Evolutionary conservation across 2,888 invertebrate species (phyloP), one percentile per base, ranked within the genome.

Genomic region (Cosmia pyralina): DNA sequence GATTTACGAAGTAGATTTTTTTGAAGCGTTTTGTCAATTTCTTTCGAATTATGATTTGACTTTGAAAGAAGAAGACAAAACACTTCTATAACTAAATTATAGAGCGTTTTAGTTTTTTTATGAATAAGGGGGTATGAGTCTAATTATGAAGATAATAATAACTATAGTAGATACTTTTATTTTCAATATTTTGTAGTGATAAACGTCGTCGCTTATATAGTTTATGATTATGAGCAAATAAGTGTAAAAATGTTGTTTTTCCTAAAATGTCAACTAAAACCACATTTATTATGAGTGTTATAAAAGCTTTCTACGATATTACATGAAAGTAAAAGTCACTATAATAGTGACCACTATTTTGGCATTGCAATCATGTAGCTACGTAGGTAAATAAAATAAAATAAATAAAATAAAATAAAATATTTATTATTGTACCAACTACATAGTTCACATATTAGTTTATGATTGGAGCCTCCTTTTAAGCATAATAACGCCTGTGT

Each of bases 261-360:
- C 3, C 4, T 50, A 44, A 52, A 63, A 52, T 57, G 13, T 7
- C 6, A 34, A 15, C 10, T 48, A 22, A 64, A 68, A 72, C 72
- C 46, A 48, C 52, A 53, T 62, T n/a, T 7, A 34, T 38, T 52
- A 81, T 13, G 2, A 34, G 28, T 52, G 55, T 62, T 70, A 58
- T 67, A 74, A 68, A 65, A 65, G 50, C 73, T 75, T 74, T 83
- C 75, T 71, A 71, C 50, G 66, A 22, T 53, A 58, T 66, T 38
- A 46, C 2, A 38, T 57, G 62, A 69, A 55, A 53, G 55, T 48
- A 57, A 64, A 68, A 68, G 17, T 44, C 2, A n/a, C 34, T 44
- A 69, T 78, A n/a, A n/a, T n/a, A n/a, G 13, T 55, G 34, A 34
- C 5, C 48, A 28, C 10, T 75, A 41, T 52, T 72, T 52, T 52